Evolutionary conservation across 2,797 vertebrate species (phyloP), one percentile per base, ranked within the genome.

Genomic region (Siniperca undulata): DNA sequence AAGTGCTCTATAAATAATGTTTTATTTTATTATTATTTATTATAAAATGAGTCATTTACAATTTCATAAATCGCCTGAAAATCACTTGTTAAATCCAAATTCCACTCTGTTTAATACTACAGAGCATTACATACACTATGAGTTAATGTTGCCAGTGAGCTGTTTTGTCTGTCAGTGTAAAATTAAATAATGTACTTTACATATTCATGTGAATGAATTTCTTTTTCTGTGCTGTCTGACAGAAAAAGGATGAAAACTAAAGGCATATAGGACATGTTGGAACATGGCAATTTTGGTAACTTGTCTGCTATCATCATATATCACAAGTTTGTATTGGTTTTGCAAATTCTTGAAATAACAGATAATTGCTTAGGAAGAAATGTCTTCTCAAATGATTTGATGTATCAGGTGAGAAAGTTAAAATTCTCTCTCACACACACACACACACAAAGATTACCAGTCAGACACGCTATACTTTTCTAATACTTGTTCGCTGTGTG

Each of bases 401-500:
- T 64, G 4, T 7, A 22, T 38, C 34, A 10, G 58, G 30, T 36
- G 58, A 60, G 30, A 40, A 61, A 61, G 19, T 58, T n/a, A n/a
- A 53, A n/a, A n/a, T 53, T 53, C 22, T 53, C 50, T 10, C 50
- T 0, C 53, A 55, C 22, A 52, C 50, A 55, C 22, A 50, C 42
- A 24, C 40, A 60, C 8, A 60, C 30, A 50, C 17, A 52, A 14
- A 36, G 30, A 52, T 68, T 52, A 53, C 22, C 22, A 40, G 52
- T 9, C 40, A 34, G 55, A 22, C 27, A 34, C 4, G 74, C 92
- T 36, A 91, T 11, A 4, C 59, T 58, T 40, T 58, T 52, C 14
- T 22, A 16, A 19, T 89, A 20, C 92, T 95, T 5, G 89, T 90
- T 6, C 89, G 86, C 1, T 96, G 95, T 22, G n/a, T 46, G 60